Evolutionary conservation across 2,888 invertebrate genomes (phyloP).

Genomic region (Lycophotia porphyrea): DNA sequence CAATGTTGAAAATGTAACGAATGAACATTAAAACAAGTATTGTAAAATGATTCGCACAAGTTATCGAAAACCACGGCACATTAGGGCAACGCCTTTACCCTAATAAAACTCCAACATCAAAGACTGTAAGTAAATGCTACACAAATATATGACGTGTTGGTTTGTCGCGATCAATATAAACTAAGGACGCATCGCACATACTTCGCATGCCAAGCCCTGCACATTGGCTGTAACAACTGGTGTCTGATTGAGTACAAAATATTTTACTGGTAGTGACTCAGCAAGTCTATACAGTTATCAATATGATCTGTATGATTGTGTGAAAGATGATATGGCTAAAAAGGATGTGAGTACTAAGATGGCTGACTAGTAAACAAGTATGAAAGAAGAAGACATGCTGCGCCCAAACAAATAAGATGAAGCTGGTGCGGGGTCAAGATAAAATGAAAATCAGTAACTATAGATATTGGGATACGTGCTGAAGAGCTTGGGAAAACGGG

Average conservation of each 20-base stretch:
- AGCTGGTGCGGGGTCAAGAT: not conserved
- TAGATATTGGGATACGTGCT: not conserved
- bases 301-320: not conserved
- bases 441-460: not conserved
- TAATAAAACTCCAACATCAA: constrained; percentile 33
- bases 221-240: constrained; percentile 8
- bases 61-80: constrained; percentile 20
- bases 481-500: not conserved
- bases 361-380: not conserved
- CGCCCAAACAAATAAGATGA: not conserved
- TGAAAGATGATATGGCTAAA: not conserved
- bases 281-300: not conserved
- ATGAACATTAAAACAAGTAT: not conserved
- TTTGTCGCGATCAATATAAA: constrained; percentile 38
- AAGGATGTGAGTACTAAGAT: not conserved
- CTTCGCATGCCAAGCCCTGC: constrained; percentile 38
- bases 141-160: constrained; percentile 33
- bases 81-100: constrained; percentile 6
- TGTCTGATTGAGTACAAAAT: constrained; percentile 34
- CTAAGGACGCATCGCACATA: constrained; percentile 17
- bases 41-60: not conserved
- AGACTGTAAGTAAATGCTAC: constrained; percentile 21
- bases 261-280: constrained; percentile 30
- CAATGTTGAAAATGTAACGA: not conserved
- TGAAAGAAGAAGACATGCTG: not conserved